phyloP scores from a whole-genome alignment of 2,113 vertebrate species.

The Herpailurus yagouaroundi region DNA sequence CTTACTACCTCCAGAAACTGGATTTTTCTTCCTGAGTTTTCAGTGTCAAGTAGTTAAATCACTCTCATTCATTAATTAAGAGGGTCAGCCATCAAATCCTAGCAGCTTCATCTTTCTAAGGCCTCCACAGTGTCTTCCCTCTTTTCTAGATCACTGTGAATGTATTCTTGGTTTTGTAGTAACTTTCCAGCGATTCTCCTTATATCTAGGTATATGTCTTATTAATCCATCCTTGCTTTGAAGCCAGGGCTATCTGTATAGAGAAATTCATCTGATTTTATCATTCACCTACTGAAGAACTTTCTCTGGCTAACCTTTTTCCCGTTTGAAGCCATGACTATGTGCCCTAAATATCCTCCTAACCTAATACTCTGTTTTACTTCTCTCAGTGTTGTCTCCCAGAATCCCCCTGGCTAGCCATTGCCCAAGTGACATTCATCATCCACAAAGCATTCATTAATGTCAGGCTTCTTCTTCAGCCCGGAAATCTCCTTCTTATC shows the following conservation, averaged over 20 bases:
- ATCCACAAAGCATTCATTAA: background rate
- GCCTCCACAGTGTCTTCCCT: background rate
- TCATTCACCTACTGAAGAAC: background rate
- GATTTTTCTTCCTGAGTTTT: background rate
- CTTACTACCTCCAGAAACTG: background rate
- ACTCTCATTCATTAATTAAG: background rate
- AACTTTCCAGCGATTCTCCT: background rate
- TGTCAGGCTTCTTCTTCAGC: background rate
- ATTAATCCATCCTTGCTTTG: background rate
- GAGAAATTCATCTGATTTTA: background rate
- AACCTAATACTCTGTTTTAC: background rate
- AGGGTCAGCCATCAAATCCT: background rate
- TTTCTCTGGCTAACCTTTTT: background rate
- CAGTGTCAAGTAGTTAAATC: background rate
- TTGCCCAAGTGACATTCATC: background rate
- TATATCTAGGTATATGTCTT: background rate
- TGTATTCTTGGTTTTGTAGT: background rate
- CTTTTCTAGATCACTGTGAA: background rate
- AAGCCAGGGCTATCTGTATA: background rate
- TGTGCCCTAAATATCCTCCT: background rate
- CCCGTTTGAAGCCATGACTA: background rate
- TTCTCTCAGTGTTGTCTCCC: background rate
- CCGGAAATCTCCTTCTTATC: background rate
- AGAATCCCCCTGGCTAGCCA: background rate
- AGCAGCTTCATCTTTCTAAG: background rate